Evolutionary conservation across 2,113 vertebrate species (phyloP), one percentile per base, ranked within the genome.

Genomic region (Indicator indicator): DNA sequence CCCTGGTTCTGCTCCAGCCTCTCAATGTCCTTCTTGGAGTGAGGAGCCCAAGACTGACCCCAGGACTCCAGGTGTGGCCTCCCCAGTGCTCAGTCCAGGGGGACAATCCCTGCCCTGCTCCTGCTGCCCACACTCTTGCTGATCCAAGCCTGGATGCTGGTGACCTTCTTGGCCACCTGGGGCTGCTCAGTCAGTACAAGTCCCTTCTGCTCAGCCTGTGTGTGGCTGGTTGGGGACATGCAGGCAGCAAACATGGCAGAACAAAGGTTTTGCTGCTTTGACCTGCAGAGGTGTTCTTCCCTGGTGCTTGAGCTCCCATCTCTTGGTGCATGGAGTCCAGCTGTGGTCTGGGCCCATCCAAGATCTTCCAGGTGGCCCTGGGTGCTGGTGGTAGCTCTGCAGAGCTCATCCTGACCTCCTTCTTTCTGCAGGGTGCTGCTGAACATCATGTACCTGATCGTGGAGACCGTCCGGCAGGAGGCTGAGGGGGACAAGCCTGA

Each of bases 401-500:
- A 0, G 12, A 4, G 58, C 10, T 58, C 69, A 4, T 0, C 84
- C 30, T 8, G 11, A 50, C 6, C 33, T 16, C 3, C 36, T 54
- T 28, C 9, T 55, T 73, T 77, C n/a, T 64, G 54, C 96, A 99
- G 99, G 97, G 99, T 99, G 79, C 97, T 99, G 94, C 98, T 99
- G 70, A 99, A 99, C 97, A 99, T 99, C 94, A 99, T 99, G 99
- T 99, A 99, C 96, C 97, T 99, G 97, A 99, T 99, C 9, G 98
- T 99, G 97, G 99, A 99, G 96, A 99, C 99, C 0, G 98, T 99
- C 78, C 98, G 99, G 56, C 99, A 99, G 94, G 99, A 99, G 30
- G 98, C 98, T 2, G 98, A 99, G 55, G 97, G 98, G 1, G 99
- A 99, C 92, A 98, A 97, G 60, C 97, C 98, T 0, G 99, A 99